These are phyloP conservation scores for Scaptodrosophila latifasciaeformis DNA, from an alignment of 2,888 invertebrate genomes.

Conservation along the genomic window DNA sequence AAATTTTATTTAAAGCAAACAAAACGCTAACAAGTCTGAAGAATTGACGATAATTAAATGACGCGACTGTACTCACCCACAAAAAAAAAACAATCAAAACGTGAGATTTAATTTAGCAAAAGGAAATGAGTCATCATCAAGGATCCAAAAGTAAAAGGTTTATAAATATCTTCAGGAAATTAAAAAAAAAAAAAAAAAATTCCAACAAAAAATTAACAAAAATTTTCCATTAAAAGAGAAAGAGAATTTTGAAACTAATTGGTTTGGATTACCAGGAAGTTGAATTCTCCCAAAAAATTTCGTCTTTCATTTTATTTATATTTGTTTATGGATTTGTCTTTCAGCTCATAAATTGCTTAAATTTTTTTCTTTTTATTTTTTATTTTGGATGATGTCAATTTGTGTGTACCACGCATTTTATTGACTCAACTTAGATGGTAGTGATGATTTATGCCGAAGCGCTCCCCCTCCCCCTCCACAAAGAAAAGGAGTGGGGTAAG, in stretches of 20 bases:
- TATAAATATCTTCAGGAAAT: not conserved
- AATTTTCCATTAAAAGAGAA: not conserved
- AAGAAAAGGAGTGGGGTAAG: not conserved
- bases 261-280: not conserved
- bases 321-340: constrained; percentile 27
- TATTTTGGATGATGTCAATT: not conserved
- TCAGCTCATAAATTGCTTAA: constrained; percentile 31
- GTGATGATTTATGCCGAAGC: constrained; percentile 25
- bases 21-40: too few relatives aligned
- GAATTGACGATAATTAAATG: too few relatives aligned
- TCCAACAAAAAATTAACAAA: not conserved
- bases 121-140: too few relatives aligned
- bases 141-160: too few relatives aligned
- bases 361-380: constrained; percentile 1
- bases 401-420: constrained; percentile 27
- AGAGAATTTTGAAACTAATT: not conserved
- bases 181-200: too few relatives aligned
- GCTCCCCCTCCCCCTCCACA: too few relatives aligned
- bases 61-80: too few relatives aligned
- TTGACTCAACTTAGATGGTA: constrained; percentile 50
- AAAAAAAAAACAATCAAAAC: too few relatives aligned
- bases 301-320: constrained; percentile 22
- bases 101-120: too few relatives aligned
- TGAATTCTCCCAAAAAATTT: constrained; percentile 12
- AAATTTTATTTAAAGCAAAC: too few relatives aligned